A percentile compares a stretch with the other conserved stretches of the same genome.
phyloP scores from a whole-genome alignment of 2,113 vertebrate genomes.

The Ictidomys tridecemlineatus region DNA sequence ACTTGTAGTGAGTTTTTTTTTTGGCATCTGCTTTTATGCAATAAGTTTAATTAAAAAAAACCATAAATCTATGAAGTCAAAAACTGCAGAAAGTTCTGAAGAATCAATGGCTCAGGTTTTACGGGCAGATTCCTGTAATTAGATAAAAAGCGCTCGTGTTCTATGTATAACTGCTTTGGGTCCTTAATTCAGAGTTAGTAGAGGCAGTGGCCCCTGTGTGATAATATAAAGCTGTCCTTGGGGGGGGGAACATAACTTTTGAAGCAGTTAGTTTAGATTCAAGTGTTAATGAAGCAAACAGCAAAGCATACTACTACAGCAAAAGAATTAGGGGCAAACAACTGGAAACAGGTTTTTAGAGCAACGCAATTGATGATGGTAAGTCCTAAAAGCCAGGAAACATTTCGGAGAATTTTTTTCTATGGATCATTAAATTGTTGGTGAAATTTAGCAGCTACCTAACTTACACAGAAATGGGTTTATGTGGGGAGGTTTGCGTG shows the following conservation, averaged over 20 bases:
- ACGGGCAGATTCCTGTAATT: constrained; percentile 96
- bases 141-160: constrained; percentile 95
- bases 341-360: constrained; percentile 77
- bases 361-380: constrained; percentile 77
- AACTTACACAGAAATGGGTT: constrained; percentile 37
- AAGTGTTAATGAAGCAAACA: constrained; percentile 89
- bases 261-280: constrained; percentile 86
- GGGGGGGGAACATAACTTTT: background rate
- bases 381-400: constrained; percentile 80
- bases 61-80: constrained; percentile 93
- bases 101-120: constrained; percentile 94
- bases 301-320: constrained; percentile 86
- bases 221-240: constrained; percentile 80
- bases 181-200: constrained; percentile 88
- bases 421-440: constrained; percentile 63
- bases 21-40: constrained; percentile 91
- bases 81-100: constrained; percentile 92
- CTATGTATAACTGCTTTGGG: constrained; percentile 90
- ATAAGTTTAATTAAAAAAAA: constrained; percentile 83
- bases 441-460: constrained; percentile 80
- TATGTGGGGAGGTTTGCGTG: constrained; percentile 66
- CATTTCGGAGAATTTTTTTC: constrained; percentile 65
- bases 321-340: constrained; percentile 80
- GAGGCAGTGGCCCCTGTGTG: constrained; percentile 81
- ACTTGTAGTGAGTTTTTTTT: constrained; percentile 90